Conservation (phyloP, 2,888 invertebrate genomes). For the Camptogramma bilineatum region DNA sequence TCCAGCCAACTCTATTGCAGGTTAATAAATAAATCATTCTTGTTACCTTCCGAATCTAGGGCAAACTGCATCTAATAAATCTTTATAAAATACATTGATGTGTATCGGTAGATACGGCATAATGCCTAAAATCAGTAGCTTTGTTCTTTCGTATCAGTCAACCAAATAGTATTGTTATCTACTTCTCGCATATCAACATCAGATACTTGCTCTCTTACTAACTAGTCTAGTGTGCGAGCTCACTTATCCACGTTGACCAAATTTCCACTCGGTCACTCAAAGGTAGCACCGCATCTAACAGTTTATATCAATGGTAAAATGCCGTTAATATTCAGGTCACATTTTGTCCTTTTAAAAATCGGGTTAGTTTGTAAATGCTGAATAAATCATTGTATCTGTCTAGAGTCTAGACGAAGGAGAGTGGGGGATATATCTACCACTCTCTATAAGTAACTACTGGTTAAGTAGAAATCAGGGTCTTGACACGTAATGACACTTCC, state of each 20-base stretch:
- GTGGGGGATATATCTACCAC: too few species aligned
- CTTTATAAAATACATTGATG: constrained; percentile 4
- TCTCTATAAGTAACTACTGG: constrained; percentile 19
- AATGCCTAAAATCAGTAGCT: too few species aligned
- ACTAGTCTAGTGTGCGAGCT: too few species aligned
- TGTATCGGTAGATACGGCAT: too few species aligned
- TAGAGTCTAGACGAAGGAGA: constrained; percentile 39
- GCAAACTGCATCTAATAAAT: constrained; percentile 27
- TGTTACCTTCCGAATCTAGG: constrained; percentile 28
- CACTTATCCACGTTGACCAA: too few species aligned
- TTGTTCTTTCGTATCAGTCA: too few species aligned
- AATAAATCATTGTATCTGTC: constrained; percentile 50
- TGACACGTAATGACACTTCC: constrained; percentile 21
- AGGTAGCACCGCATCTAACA: too few species aligned
- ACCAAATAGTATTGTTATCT: too few species aligned
- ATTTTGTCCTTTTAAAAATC: constrained; percentile 43
- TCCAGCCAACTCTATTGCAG: constrained; percentile 9
- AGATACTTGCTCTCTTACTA: too few species aligned
- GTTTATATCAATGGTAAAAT: neutral
- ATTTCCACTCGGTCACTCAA: too few species aligned
- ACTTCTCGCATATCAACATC: too few species aligned
- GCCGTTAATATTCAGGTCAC: constrained; percentile 21
- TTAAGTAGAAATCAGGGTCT: constrained; percentile 30
- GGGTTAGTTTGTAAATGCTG: constrained; percentile 39
- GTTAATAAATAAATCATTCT: constrained; percentile 21